Evolutionary conservation across 2,797 vertebrate species (phyloP).

Genomic region (Pseudopleuronectes americanus): DNA sequence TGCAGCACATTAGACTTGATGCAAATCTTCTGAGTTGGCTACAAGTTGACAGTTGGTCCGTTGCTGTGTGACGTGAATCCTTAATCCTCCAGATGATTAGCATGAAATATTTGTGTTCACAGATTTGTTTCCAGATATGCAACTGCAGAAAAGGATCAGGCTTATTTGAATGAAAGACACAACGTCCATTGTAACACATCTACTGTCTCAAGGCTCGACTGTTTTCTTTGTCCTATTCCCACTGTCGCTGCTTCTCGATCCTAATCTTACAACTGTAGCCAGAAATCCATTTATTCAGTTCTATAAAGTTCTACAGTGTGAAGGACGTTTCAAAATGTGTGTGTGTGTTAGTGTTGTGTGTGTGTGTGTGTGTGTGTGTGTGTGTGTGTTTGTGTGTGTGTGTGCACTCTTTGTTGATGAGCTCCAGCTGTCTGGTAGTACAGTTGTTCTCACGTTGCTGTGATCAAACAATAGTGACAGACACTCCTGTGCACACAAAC

Average conservation of each 20-base stretch:
- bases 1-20: neutral
- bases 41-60: neutral
- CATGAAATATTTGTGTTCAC: neutral
- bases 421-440: slow-evolving; percentile 41
- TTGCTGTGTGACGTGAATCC: neutral
- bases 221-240: neutral
- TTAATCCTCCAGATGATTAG: neutral
- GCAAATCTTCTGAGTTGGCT: neutral
- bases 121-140: slow-evolving; percentile 11
- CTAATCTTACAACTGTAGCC: neutral
- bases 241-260: neutral
- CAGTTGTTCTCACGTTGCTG: slow-evolving; percentile 73
- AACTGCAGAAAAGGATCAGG: neutral
- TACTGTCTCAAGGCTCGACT: no score
- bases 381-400: slow-evolving; percentile 8
- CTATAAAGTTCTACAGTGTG: neutral
- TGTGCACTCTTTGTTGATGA: slow-evolving; percentile 27
- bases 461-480: slow-evolving; percentile 69
- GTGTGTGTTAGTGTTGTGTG: neutral
- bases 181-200: neutral
- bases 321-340: slow-evolving; percentile 6
- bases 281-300: neutral
- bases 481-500: slow-evolving; percentile 38
- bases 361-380: slow-evolving; percentile 28
- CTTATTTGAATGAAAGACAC: slow-evolving; percentile 15